Evolutionary conservation across 2,888 invertebrate genomes (phyloP).

Genomic region (Amiota mariae): DNA sequence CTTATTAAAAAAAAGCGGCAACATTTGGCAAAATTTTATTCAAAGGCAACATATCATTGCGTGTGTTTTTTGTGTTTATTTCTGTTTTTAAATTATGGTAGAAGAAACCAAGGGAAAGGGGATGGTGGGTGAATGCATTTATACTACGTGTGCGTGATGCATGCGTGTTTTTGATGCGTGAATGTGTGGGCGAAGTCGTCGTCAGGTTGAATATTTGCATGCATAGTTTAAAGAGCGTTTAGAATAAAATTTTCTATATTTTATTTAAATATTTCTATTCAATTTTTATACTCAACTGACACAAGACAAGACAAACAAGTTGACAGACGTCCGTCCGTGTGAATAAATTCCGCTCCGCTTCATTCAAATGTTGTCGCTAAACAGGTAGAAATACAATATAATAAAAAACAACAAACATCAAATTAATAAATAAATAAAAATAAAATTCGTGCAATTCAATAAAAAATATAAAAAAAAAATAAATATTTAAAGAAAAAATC

Average conservation of each 20-base stretch:
- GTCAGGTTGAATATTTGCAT: too few species aligned
- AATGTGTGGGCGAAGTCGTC: too few species aligned
- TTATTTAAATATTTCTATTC: neutral
- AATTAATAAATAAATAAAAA: too few species aligned
- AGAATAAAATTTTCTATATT: too few species aligned
- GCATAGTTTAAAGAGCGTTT: too few species aligned
- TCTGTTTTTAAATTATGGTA: too few species aligned
- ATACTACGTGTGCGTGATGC: slow-evolving; percentile 33
- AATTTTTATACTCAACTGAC: slow-evolving; percentile 29
- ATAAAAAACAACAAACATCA: slow-evolving; percentile 33
- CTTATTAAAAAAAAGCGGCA: neutral
- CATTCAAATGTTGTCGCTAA: slow-evolving; percentile 39
- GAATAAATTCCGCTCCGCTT: slow-evolving; percentile 13
- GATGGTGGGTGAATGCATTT: neutral
- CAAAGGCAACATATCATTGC: neutral
- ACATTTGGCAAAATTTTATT: slow-evolving; percentile 12
- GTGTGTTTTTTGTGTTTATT: slow-evolving; percentile 29
- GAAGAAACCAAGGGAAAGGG: too few species aligned
- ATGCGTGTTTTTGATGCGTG: slow-evolving; percentile 6
- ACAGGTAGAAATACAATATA: slow-evolving; percentile 11
- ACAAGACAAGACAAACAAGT: too few species aligned
- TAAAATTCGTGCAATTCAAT: slow-evolving; percentile 11
- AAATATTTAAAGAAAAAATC: slow-evolving; percentile 17
- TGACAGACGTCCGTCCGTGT: neutral
- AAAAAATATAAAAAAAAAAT: slow-evolving; percentile 30